Evolutionary conservation across 2,888 invertebrate species (phyloP), one percentile per base, ranked within the genome.

Genomic region (Drosophila leonis): DNA sequence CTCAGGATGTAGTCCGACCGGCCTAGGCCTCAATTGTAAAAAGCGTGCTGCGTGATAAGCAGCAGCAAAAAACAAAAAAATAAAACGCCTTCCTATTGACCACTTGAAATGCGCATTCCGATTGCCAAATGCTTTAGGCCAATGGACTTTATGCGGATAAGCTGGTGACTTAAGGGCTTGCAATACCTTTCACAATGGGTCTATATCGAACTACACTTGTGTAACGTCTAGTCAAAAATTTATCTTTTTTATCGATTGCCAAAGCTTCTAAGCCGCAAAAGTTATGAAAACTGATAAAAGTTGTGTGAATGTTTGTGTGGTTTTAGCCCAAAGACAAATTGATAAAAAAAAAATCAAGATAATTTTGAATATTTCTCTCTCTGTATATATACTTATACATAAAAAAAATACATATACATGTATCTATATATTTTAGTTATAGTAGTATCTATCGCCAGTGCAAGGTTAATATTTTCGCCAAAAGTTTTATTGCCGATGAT

Each of bases 161-260:
- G 18, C 13, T 8, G n/a, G 3, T 1, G 37, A 13, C 54, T 27
- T 33, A 33, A n/a, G 12, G 24, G 57, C 44, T 44, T 48, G 9
- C 24, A 44, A 33, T 31, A n/a, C 13, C 27, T 35, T 29, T 20
- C 18, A 39, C 37, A 18, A 35, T 35, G 35, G n/a, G 7, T 15
- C 12, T 35, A 8, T 2, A n/a, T n/a, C 15, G 7, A 20, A 4
- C 18, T 48, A 37, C 18, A 37, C 49, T 9, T 37, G 33, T 56
- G 51, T 63, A 48, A 56, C 15, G 27, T 13, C 48, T 63, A 69
- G 62, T 72, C 42, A 69, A 80, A 81, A 72, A 41, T 33, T 15
- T n/a, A 15, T 27, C n/a, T 18, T 6, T 29, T 42, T 20, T 62
- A 86, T 83, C 69, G 75, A 59, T 72, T 80, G 74, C 27, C 64